Evolutionary conservation across 2,888 invertebrate genomes (phyloP).

Genomic region (Drosophila nr. medialis): DNA sequence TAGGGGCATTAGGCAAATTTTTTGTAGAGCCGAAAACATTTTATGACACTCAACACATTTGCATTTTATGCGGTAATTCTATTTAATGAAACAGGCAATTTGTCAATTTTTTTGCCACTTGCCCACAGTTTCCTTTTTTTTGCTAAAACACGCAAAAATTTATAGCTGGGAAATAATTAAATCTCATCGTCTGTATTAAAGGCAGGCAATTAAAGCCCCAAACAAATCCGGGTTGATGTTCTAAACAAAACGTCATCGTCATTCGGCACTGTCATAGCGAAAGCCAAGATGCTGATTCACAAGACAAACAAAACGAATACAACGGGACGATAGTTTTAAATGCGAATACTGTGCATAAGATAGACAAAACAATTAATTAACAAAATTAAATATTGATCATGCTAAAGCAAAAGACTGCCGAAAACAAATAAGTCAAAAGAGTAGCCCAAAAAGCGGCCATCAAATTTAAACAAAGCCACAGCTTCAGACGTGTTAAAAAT

Average conservation of each 20-base stretch:
- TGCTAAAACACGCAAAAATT: slow-evolving; percentile 31
- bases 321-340: not conserved
- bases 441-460: slow-evolving; percentile 2
- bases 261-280: slow-evolving; percentile 36
- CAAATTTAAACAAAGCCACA: not conserved
- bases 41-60: slow-evolving; percentile 26
- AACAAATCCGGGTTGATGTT: slow-evolving; percentile 61
- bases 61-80: slow-evolving; percentile 41
- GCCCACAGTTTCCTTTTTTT: slow-evolving; percentile 40
- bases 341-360: slow-evolving; percentile 35
- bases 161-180: slow-evolving; percentile 54
- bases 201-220: slow-evolving; percentile 51
- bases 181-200: slow-evolving; percentile 45
- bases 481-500: slow-evolving; percentile 16
- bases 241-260: slow-evolving; percentile 51
- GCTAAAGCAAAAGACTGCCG: slow-evolving; percentile 15
- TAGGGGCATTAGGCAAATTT: slow-evolving; percentile 36
- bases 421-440: slow-evolving; percentile 10
- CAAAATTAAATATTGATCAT: slow-evolving; percentile 51
- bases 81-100: slow-evolving; percentile 53
- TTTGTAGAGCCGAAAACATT: slow-evolving; percentile 17
- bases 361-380: slow-evolving; percentile 50
- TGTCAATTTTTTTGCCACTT: slow-evolving; percentile 37
- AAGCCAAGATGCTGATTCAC: slow-evolving; percentile 41
- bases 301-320: slow-evolving; percentile 6